Conservation (phyloP, 2,113 vertebrate genomes). For the Tylochromis polylepis region DNA sequence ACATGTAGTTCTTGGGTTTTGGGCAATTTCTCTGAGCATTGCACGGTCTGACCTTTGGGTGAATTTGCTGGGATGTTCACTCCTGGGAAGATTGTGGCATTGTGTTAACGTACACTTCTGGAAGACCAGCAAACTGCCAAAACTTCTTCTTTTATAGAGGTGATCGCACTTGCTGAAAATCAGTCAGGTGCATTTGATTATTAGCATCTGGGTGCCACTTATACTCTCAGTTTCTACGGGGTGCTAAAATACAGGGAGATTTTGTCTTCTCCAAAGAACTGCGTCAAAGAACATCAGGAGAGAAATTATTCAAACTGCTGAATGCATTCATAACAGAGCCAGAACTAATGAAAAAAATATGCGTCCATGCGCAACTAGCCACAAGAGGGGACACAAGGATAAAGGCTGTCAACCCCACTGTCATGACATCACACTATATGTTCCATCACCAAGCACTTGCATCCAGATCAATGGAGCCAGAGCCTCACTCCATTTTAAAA, state of each 20-base stretch:
- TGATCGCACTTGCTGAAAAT: not conserved
- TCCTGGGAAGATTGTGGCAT: not conserved
- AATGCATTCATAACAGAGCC: not conserved
- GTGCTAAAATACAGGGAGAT: not conserved
- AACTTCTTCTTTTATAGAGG: not conserved
- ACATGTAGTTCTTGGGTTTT: not conserved
- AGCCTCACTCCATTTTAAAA: not conserved
- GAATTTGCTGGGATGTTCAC: not conserved
- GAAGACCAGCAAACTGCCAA: not conserved
- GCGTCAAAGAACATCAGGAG: not conserved
- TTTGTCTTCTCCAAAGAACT: not conserved
- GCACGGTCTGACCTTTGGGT: not conserved
- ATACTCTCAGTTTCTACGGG: not conserved
- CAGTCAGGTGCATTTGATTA: not conserved
- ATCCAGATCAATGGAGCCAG: not conserved
- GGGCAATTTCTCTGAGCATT: not conserved
- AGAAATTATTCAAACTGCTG: not conserved
- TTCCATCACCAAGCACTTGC: not conserved
- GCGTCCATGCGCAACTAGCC: not conserved
- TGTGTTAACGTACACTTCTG: not conserved
- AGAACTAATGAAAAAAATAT: not conserved
- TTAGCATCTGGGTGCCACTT: not conserved
- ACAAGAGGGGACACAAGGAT: not conserved
- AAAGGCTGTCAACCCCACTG: not conserved
- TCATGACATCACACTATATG: not conserved